Conservation (phyloP, 2,888 invertebrate genomes). For the Phlogophora meticulosa region DNA sequence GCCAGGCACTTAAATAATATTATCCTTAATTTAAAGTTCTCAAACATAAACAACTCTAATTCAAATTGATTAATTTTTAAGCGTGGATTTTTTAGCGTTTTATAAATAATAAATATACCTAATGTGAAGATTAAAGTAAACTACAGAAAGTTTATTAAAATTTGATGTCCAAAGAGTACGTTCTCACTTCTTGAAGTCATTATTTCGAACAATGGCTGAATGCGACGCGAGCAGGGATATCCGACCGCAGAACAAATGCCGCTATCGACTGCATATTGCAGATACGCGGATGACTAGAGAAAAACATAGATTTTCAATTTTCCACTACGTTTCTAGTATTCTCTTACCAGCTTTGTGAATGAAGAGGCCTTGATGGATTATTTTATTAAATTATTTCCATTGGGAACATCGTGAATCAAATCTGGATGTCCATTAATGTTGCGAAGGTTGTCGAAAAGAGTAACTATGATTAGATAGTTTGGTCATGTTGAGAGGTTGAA, state of each 20-base stretch:
- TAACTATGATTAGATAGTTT: too few species aligned
- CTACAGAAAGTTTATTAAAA: background rate
- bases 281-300: conserved; percentile 16
- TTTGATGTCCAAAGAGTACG: conserved; percentile 23
- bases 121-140: too few species aligned
- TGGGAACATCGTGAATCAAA: conserved; percentile 3
- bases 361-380: background rate
- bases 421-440: background rate
- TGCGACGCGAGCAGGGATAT: conserved; percentile 26
- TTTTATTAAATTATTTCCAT: background rate
- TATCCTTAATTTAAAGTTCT: background rate
- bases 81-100: too few species aligned
- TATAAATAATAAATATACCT: too few species aligned
- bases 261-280: conserved; percentile 22
- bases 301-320: conserved; percentile 34
- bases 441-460: conserved; percentile 24
- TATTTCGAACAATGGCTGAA: conserved; percentile 47
- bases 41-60: background rate
- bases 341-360: background rate
- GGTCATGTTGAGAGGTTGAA: too few species aligned
- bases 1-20: background rate
- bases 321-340: conserved; percentile 8
- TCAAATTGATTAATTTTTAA: background rate
- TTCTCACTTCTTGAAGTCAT: conserved; percentile 30
- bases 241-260: conserved; percentile 13